phyloP scores from a whole-genome alignment of 2,113 vertebrate genomes.

The Larimichthys crocea region DNA sequence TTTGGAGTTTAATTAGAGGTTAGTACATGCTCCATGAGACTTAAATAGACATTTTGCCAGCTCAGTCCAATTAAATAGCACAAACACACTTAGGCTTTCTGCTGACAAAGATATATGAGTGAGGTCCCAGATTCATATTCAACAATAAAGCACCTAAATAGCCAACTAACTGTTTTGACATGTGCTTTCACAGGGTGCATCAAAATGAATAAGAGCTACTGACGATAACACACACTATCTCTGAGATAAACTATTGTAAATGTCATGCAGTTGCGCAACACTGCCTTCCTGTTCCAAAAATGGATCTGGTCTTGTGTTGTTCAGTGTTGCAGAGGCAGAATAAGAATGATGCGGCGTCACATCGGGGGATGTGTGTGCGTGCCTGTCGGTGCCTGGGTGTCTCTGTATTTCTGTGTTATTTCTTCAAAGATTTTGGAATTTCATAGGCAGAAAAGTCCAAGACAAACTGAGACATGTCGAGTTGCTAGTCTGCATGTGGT shows the following conservation, averaged over 20 bases:
- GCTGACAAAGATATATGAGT: not conserved
- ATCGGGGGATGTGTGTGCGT: not conserved
- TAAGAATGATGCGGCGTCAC: conserved; percentile 9
- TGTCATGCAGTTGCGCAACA: not conserved
- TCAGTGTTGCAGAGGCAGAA: conserved; percentile 1
- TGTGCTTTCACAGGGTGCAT: not conserved
- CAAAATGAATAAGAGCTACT: not conserved
- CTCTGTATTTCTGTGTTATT: not conserved
- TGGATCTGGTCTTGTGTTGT: not conserved
- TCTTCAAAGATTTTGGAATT: not conserved
- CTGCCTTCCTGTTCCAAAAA: not conserved
- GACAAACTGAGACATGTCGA: conserved; percentile 1
- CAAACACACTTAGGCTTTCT: conserved; percentile 11
- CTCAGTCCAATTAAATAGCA: conserved; percentile 18
- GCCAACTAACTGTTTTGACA: not conserved
- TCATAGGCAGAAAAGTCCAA: not conserved
- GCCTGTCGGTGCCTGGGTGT: not conserved
- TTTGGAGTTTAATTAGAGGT: conserved; percentile 32
- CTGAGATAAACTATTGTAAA: conserved; percentile 1
- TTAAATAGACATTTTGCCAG: not conserved
- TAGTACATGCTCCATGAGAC: not conserved
- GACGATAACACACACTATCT: not conserved
- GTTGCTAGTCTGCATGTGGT: conserved; percentile 31
- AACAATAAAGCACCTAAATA: conserved; percentile 1
- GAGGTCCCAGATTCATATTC: conserved; percentile 7